These are phyloP conservation scores for Metopia argyrocephala DNA, from an alignment of 2,888 invertebrate genomes.

Conservation along the genomic window DNA sequence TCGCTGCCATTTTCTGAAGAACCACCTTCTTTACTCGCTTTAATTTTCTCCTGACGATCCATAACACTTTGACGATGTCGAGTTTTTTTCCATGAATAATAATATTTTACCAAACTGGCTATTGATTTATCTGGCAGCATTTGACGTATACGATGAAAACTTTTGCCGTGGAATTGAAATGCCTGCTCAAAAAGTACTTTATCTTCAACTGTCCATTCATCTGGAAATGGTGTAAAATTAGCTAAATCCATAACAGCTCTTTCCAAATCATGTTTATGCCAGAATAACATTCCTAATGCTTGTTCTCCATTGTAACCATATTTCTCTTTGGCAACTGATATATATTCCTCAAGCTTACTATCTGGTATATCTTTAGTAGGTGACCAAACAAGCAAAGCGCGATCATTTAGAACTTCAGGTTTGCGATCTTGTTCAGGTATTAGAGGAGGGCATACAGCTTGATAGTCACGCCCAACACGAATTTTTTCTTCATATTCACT, in stretches of 20 bases:
- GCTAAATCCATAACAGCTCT: constrained; percentile 95
- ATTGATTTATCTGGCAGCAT: constrained; percentile 99
- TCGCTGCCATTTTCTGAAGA: constrained; percentile 89
- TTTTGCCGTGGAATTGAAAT: constrained; percentile 98
- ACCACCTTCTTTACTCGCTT: constrained; percentile 81
- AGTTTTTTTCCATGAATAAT: constrained; percentile 99
- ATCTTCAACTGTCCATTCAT: constrained; percentile 99
- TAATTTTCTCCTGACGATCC: constrained; percentile 87
- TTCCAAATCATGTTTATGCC: constrained; percentile 98
- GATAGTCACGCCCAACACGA: constrained; percentile 95
- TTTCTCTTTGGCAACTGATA: constrained; percentile 95
- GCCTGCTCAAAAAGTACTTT: constrained; percentile 99
- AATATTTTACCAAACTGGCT: constrained; percentile 96
- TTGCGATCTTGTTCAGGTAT: constrained; percentile 86
- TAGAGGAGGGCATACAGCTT: constrained; percentile 92
- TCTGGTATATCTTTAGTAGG: constrained; percentile 94
- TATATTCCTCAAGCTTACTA: constrained; percentile 95
- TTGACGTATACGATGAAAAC: constrained; percentile 97
- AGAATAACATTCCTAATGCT: constrained; percentile 97
- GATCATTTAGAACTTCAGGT: constrained; percentile 88
- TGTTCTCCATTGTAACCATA: constrained; percentile 98
- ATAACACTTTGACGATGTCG: constrained; percentile 94
- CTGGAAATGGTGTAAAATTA: constrained; percentile 98
- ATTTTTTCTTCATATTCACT: constrained; percentile 87
- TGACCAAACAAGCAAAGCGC: constrained; percentile 97